phyloP scores from a whole-genome alignment of 2,888 invertebrate genomes.

The Thumatha senex region DNA sequence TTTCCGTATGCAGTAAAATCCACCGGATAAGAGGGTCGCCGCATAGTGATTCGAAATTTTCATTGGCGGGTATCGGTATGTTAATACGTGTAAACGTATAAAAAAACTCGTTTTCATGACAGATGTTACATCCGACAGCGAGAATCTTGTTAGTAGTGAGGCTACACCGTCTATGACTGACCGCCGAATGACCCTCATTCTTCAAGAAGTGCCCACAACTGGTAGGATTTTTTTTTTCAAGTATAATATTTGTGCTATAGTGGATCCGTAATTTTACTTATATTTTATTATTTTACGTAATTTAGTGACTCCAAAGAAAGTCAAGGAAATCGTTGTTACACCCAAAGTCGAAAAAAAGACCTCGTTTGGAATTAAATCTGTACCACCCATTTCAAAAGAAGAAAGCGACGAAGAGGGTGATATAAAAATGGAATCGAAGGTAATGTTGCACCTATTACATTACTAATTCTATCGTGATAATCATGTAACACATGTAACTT shows the following conservation, averaged over 20 bases:
- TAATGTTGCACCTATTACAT: slow-evolving; percentile 25
- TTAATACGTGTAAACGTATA: not conserved
- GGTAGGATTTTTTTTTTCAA: slow-evolving; percentile 41
- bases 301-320: slow-evolving; percentile 42
- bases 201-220: slow-evolving; percentile 50
- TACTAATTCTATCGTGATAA: slow-evolving; percentile 1
- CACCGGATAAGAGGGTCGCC: too few relatives aligned
- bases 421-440: slow-evolving; percentile 36
- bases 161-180: slow-evolving; percentile 59
- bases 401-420: slow-evolving; percentile 55
- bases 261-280: slow-evolving; percentile 18
- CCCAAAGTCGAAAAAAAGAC: slow-evolving; percentile 40
- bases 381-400: slow-evolving; percentile 42
- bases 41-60: too few relatives aligned
- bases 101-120: slow-evolving; percentile 43
- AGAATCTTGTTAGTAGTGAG: slow-evolving; percentile 56
- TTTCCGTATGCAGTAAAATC: too few relatives aligned
- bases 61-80: too few relatives aligned
- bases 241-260: not conserved
- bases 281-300: slow-evolving; percentile 29
- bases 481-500: slow-evolving; percentile 8
- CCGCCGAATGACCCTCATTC: slow-evolving; percentile 72
- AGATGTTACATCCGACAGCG: slow-evolving; percentile 62
- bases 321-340: slow-evolving; percentile 34
- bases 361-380: slow-evolving; percentile 39